A percentile compares a stretch with the other conserved stretches of the same genome.
These are phyloP conservation scores for Zaprionus bogoriensis DNA, from an alignment of 2,888 invertebrate species.

Conservation along the genomic window DNA sequence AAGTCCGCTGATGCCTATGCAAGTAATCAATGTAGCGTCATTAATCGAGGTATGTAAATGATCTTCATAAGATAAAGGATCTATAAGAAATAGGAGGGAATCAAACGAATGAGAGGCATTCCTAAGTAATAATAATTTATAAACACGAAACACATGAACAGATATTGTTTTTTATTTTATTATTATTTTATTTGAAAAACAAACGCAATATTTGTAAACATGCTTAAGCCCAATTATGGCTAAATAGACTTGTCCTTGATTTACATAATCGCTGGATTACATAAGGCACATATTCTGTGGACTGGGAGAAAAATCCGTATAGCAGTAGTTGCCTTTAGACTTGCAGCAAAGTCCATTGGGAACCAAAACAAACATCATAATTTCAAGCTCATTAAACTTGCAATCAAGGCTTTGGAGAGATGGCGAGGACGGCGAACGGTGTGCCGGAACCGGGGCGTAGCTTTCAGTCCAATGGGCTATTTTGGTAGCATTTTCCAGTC, in stretches of 20 bases:
- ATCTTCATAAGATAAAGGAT: no score
- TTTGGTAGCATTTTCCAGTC: constrained; percentile 39
- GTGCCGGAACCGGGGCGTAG: not conserved
- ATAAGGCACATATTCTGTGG: not conserved
- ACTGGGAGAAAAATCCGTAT: not conserved
- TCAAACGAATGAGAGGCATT: no score
- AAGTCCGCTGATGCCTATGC: not conserved
- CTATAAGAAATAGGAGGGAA: no score
- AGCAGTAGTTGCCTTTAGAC: not conserved
- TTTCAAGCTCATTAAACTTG: constrained; percentile 68
- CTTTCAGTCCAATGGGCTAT: not conserved
- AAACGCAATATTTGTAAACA: constrained; percentile 62
- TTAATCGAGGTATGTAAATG: no score
- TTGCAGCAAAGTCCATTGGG: constrained; percentile 26
- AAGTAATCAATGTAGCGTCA: no score
- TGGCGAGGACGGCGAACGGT: no score
- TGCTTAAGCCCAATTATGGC: constrained; percentile 21
- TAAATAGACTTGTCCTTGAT: constrained; percentile 25
- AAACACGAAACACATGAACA: constrained; percentile 20
- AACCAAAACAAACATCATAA: constrained; percentile 51
- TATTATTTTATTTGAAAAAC: constrained; percentile 19
- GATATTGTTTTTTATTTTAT: not conserved
- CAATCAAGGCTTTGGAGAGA: constrained; percentile 9
- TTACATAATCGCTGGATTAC: not conserved
- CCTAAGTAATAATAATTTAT: no score